A percentile compares a stretch with the other conserved stretches of the same genome.
phyloP scores from a whole-genome alignment of 2,113 vertebrate species.

The Geothlypis trichas region DNA sequence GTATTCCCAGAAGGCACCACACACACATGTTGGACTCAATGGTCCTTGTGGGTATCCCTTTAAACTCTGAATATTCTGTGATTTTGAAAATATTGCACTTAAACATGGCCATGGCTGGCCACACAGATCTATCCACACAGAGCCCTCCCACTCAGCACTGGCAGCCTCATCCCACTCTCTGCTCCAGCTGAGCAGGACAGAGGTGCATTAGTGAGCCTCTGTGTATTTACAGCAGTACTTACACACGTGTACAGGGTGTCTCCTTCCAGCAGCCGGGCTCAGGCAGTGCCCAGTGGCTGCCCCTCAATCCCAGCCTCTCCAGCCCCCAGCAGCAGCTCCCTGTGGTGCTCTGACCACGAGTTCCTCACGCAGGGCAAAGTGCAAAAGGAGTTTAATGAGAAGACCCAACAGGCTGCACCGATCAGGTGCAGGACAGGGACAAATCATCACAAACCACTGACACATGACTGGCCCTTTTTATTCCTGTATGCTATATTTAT shows the following conservation, averaged over 20 bases:
- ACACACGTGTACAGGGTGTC: rapidly evolving
- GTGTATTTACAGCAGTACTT: background rate
- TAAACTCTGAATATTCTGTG: background rate
- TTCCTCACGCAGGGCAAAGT: background rate
- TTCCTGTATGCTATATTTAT: background rate
- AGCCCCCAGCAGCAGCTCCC: background rate
- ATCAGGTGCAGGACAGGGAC: background rate
- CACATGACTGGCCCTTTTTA: background rate
- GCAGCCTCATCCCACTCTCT: background rate
- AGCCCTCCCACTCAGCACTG: background rate
- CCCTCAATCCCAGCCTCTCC: background rate
- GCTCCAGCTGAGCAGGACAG: background rate
- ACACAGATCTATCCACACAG: background rate
- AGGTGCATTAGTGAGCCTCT: background rate
- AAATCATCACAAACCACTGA: too few species aligned
- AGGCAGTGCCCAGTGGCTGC: background rate
- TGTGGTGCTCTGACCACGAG: background rate
- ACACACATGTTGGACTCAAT: background rate
- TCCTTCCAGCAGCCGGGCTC: background rate
- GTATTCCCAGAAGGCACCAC: background rate
- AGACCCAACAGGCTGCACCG: background rate
- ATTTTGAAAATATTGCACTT: background rate
- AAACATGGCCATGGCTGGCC: too few species aligned
- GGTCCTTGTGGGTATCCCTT: background rate
- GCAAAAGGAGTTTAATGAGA: background rate